A percentile compares a stretch with the other conserved stretches of the same genome.
Conservation (phyloP, 2,113 vertebrate genomes). For the Datnioides undecimradiatus region DNA sequence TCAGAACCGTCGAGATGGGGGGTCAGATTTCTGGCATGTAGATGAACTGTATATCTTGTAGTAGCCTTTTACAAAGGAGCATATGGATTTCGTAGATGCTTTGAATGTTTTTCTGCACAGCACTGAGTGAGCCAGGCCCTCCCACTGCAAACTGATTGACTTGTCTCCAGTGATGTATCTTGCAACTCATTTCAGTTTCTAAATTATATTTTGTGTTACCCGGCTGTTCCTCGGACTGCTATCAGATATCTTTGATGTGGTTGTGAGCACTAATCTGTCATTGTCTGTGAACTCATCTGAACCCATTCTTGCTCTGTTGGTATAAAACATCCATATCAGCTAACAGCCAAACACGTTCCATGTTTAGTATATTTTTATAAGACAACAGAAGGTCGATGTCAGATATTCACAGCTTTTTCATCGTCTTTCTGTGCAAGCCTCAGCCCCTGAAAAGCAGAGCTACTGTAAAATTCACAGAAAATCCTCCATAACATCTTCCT, state of each 20-base stretch:
- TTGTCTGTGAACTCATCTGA: conserved; percentile 2
- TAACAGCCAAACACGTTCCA: neutral
- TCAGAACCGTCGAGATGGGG: conserved; percentile 22
- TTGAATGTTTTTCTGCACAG: neutral
- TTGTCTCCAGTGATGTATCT: neutral
- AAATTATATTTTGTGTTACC: neutral
- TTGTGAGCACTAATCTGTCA: neutral
- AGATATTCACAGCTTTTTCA: neutral
- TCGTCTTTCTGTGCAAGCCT: conserved; percentile 4
- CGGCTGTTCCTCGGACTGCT: neutral
- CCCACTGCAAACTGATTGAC: neutral
- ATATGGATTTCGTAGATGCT: conserved; percentile 15
- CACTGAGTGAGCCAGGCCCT: neutral
- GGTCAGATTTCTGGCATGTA: conserved; percentile 10
- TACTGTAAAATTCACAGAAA: conserved; percentile 20
- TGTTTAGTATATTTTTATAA: neutral
- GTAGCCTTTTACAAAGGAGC: neutral
- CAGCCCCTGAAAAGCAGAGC: conserved; percentile 1
- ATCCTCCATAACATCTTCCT: neutral
- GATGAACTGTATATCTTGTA: neutral
- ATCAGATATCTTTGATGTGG: neutral
- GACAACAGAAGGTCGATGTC: neutral
- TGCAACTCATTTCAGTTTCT: neutral
- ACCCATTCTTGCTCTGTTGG: conserved; percentile 9
- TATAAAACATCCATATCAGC: conserved; percentile 1